Evolutionary conservation across 1,140 invertebrate species (phyloP).

Genomic region (Cydia amplana): DNA sequence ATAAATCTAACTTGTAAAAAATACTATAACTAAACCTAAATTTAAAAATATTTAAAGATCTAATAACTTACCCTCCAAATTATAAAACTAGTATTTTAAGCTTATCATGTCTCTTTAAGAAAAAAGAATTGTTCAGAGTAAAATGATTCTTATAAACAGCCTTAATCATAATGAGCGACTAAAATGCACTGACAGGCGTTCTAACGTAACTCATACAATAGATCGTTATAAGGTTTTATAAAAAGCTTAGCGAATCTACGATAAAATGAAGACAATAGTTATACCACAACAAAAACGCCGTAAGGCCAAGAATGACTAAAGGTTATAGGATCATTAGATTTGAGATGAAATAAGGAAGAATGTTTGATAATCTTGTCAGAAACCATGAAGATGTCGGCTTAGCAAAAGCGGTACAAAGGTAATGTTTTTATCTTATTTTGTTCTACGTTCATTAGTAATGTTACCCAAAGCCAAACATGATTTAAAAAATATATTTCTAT

Average conservation of each 20-base stretch:
- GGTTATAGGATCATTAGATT: conserved; percentile 12
- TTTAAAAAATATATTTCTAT: too few species aligned
- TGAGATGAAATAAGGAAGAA: conserved; percentile 15
- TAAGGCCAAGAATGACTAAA: neutral
- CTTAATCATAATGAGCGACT: conserved; percentile 18
- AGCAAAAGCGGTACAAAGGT: conserved; percentile 28
- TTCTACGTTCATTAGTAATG: conserved; percentile 12
- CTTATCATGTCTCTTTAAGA: too few species aligned
- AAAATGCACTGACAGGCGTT: conserved; percentile 29
- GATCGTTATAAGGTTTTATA: conserved; percentile 31
- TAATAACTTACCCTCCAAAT: too few species aligned
- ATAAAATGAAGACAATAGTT: conserved; percentile 31
- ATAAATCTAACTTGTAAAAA: too few species aligned
- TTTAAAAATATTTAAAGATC: too few species aligned
- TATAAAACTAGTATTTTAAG: too few species aligned
- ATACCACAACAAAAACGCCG: neutral
- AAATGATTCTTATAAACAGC: conserved; percentile 23
- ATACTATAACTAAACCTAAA: too few species aligned
- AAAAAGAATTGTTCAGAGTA: neutral
- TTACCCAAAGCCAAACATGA: neutral
- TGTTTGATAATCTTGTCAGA: conserved; percentile 30
- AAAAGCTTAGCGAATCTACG: conserved; percentile 30
- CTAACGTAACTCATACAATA: conserved; percentile 23
- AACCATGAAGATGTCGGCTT: conserved; percentile 28
- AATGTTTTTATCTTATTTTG: conserved; percentile 17